These are phyloP conservation scores for Lordiphosa collinella DNA, from an alignment of 1,140 invertebrate species.

Conservation along the genomic window DNA sequence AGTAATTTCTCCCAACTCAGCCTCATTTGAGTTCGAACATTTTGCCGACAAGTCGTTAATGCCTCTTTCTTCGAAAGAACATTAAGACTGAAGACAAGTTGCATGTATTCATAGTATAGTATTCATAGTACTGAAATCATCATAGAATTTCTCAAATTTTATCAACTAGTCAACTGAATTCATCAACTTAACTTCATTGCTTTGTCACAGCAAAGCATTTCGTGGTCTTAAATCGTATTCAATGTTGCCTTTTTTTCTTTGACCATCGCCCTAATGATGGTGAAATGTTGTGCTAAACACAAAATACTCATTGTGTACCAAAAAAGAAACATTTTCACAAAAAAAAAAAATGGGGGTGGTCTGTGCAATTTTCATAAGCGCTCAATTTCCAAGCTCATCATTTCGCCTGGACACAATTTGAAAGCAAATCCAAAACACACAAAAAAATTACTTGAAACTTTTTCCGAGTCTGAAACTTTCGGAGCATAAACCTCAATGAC, in stretches of 20 bases:
- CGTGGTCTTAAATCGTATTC: slow-evolving; percentile 17
- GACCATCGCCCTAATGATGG: slow-evolving; percentile 39
- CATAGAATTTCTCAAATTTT: no score
- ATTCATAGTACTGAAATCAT: no score
- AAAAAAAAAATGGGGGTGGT: slow-evolving; percentile 5
- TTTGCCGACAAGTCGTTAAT: no score
- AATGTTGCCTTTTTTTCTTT: slow-evolving; percentile 50
- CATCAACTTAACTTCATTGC: background rate
- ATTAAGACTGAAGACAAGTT: no score
- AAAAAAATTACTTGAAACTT: slow-evolving; percentile 1
- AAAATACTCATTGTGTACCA: slow-evolving; percentile 31
- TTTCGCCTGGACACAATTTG: slow-evolving; percentile 42
- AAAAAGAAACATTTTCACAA: slow-evolving; percentile 16
- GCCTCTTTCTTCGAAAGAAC: no score
- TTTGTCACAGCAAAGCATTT: slow-evolving; percentile 29
- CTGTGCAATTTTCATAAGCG: slow-evolving; percentile 65
- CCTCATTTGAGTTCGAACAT: no score
- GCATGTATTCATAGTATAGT: no score
- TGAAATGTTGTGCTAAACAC: slow-evolving; percentile 34
- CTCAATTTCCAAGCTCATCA: slow-evolving; percentile 57
- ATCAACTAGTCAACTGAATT: no score
- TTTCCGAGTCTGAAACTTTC: slow-evolving; percentile 20
- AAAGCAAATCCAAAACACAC: slow-evolving; percentile 22
- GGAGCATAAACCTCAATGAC: slow-evolving; percentile 43
- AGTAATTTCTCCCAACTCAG: no score